phyloP scores from a whole-genome alignment of 2,113 vertebrate species.

The Melanerpes formicivorus region DNA sequence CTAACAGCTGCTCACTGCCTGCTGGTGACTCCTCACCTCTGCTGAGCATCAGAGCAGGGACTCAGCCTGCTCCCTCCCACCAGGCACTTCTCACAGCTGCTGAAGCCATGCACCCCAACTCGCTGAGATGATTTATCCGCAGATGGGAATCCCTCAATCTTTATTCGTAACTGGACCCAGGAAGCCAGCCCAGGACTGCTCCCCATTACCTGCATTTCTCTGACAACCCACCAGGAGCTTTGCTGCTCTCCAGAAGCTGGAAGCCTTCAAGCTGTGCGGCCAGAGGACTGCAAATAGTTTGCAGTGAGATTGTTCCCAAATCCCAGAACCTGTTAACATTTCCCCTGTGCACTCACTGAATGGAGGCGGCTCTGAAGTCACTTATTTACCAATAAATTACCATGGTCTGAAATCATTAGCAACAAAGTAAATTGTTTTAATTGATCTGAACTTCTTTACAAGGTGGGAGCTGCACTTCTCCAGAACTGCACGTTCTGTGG shows the following conservation, averaged over 20 bases:
- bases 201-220: neutral
- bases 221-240: constrained; percentile 45
- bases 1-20: neutral
- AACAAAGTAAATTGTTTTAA: constrained; percentile 80
- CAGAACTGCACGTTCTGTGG: constrained; percentile 30
- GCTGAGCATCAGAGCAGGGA: neutral
- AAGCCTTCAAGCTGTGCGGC: neutral
- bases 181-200: neutral
- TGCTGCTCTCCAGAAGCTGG: constrained; percentile 25
- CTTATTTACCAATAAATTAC: constrained; percentile 75
- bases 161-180: neutral
- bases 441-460: constrained; percentile 74
- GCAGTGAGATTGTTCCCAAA: constrained; percentile 35
- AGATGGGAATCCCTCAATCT: neutral
- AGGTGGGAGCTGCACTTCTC: constrained; percentile 17
- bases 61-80: neutral
- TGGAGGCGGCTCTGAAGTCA: constrained; percentile 55
- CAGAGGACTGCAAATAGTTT: neutral
- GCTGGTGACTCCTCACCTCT: neutral
- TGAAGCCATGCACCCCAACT: neutral
- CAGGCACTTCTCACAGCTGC: neutral
- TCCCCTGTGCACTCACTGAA: constrained; percentile 52
- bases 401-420: constrained; percentile 76
- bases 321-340: constrained; percentile 64
- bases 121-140: neutral